Base-by-base conservation (phyloP, 2,113 vertebrate species). In the Prionailurus viverrinus region DNA sequence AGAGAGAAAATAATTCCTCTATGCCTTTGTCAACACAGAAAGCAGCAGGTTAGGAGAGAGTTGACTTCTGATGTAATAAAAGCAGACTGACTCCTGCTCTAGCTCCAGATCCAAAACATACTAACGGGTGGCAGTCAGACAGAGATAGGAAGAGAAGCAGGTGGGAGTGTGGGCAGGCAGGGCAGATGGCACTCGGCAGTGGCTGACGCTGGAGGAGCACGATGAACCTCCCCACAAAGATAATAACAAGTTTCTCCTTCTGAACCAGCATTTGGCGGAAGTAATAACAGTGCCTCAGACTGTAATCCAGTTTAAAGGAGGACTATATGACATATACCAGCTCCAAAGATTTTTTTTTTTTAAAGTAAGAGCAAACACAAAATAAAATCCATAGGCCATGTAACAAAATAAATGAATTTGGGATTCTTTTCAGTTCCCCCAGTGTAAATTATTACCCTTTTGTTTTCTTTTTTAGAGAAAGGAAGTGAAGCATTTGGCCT, bases 221-320 rank as follows among this genome's bases (percentile, higher is more conserved):
- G 29, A 86, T 36, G 71, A 97, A 53, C 91, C 73, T 74, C 41
- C 87, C 78, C 51, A 73, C 88, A 89, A 80, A 89, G 89, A 95
- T 89, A 93, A 94, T 89, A 73, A 85, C 78, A 36, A 18, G 85
- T 33, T 94, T 93, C 69, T 87, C 33, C 85, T 83, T 88, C 74
- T 66, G 96, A 97, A 69, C 36, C 25, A 94, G 58, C 41, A 76
- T 33, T 90, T 90, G 95, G 89, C 1, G 3, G 88, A 97, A 94
- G 81, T 66, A 97, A 63, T 89, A 89, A 96, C 73, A 97, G 91
- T 66, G 83, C 76, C 45, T 92, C 93, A 95, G 73, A 61, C 78
- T 85, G 27, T 41, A 90, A 93, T 94, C 48, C 89, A 87, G 73
- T 91, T 78, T 81, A 89, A 96, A 93, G 79, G 18, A 95, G 88